Conservation (phyloP, 2,797 vertebrate genomes). For the Myotis findleyi region DNA sequence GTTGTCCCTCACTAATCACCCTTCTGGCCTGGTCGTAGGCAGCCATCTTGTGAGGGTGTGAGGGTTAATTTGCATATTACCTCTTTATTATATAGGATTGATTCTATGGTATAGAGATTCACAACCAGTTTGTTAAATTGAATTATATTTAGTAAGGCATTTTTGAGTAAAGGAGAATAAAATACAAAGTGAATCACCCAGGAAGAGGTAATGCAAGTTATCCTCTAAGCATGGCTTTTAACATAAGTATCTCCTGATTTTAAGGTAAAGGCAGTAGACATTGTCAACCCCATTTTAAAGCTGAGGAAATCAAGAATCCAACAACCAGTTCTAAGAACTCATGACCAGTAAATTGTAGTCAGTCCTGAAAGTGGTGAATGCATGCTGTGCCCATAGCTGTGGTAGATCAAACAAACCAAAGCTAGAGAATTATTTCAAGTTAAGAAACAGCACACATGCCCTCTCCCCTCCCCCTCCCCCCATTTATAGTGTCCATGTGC, state of each 20-base stretch:
- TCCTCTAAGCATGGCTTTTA: neutral
- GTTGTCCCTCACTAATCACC: too few species aligned
- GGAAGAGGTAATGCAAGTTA: neutral
- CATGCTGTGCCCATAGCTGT: neutral
- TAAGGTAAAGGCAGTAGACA: neutral
- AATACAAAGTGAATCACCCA: neutral
- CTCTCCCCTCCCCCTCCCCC: neutral
- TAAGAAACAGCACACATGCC: neutral
- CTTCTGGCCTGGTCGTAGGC: too few species aligned
- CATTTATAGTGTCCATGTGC: neutral
- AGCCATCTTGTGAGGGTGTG: too few species aligned
- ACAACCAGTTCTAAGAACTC: neutral
- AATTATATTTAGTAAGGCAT: neutral
- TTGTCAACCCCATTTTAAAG: neutral
- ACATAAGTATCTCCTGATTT: neutral
- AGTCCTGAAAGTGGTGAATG: neutral
- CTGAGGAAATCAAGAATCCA: neutral
- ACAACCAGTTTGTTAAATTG: neutral
- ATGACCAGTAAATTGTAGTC: neutral
- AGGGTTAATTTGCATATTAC: too few species aligned
- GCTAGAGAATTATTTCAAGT: neutral
- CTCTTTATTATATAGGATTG: neutral
- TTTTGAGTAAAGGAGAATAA: neutral
- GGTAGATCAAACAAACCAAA: neutral
- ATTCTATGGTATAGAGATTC: neutral